Percentiles rank a stretch among this genome's conserved stretches.
Conservation (phyloP, 2,113 vertebrate species). For the Shinisaurus crocodilurus region DNA sequence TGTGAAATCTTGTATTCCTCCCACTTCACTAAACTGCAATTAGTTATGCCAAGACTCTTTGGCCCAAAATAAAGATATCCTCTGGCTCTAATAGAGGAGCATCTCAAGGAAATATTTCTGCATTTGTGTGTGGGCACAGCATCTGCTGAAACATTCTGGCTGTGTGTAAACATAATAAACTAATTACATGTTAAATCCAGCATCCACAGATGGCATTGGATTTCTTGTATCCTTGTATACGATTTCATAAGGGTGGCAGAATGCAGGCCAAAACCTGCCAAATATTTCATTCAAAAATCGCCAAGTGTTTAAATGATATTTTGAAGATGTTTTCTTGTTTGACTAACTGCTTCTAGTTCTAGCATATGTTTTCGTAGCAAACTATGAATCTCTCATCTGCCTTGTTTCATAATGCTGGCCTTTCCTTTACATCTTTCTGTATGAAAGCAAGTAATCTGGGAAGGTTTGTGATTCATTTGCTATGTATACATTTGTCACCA, state of each 20-base stretch:
- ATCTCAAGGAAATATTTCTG: constrained; percentile 57
- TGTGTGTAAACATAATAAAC: constrained; percentile 71
- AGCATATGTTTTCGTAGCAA: constrained; percentile 30
- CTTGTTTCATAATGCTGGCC: not conserved
- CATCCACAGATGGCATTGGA: constrained; percentile 64
- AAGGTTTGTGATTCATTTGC: not conserved
- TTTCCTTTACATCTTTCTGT: not conserved
- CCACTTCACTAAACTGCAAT: not conserved
- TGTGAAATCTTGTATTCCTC: not conserved
- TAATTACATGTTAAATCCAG: constrained; percentile 71
- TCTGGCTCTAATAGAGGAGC: constrained; percentile 47
- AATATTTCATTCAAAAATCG: constrained; percentile 21
- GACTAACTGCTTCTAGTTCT: constrained; percentile 7
- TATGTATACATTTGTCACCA: not conserved
- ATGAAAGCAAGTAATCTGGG: not conserved
- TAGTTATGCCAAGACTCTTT: not conserved
- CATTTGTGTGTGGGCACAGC: constrained; percentile 66
- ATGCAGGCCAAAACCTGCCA: constrained; percentile 51
- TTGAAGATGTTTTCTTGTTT: constrained; percentile 14
- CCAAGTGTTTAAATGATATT: constrained; percentile 1
- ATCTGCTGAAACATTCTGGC: constrained; percentile 67
- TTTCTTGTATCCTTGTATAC: constrained; percentile 56
- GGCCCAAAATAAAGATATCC: not conserved
- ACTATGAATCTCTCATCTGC: not conserved
- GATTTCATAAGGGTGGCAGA: constrained; percentile 51